Base-by-base conservation (phyloP, 1,140 invertebrate genomes). In the Pseudomyrmex sp. region DNA sequence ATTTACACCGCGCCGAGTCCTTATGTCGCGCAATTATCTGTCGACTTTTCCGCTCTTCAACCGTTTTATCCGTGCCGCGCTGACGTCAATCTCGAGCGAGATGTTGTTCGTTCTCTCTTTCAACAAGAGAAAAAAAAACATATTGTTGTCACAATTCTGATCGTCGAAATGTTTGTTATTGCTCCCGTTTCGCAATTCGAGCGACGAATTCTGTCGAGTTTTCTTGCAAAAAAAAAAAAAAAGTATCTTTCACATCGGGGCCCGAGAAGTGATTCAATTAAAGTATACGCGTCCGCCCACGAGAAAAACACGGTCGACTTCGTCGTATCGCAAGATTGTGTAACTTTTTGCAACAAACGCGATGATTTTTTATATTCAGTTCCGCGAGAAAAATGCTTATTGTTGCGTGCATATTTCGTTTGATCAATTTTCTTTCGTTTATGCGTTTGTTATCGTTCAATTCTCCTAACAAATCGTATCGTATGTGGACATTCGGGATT, bases 191-290 rank as follows among this genome's bases (percentile, higher is more conserved):
- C n/a, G 20, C 52, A 59, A 58, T 18, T 58, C 65, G 20, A 26
- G 15, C 15, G 52, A 79, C 23, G 35, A 13, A 66, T 9, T 58
- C 5, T 5, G 56, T 26, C 46, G 26, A 12, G 48, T 72, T 80
- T 46, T 80, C 76, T 26, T 18, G 48, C 10, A 44, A 20, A 68
- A 15, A 35, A 35, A 35, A 35, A 35, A 7, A 7, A 35, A 26
- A 18, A 77, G 26, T 15, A 23, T n/a, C 74, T 44, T n/a, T 15
- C n/a, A 35, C 26, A 48, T 59, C 44, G 20, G 35, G 44, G 54
- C 20, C 8, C 8, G 15, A 59, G 10, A 48, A 0, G 35, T 80
- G n/a, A 70, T 59, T 80, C n/a, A 48, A 70, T 80, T 50, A 80
- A 0, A 4, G 4, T 5, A 35, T 35, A 35, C 35, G 35, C 1